phyloP scores from a whole-genome alignment of 2,113 vertebrate species.

The Psephotus haematonotus region DNA sequence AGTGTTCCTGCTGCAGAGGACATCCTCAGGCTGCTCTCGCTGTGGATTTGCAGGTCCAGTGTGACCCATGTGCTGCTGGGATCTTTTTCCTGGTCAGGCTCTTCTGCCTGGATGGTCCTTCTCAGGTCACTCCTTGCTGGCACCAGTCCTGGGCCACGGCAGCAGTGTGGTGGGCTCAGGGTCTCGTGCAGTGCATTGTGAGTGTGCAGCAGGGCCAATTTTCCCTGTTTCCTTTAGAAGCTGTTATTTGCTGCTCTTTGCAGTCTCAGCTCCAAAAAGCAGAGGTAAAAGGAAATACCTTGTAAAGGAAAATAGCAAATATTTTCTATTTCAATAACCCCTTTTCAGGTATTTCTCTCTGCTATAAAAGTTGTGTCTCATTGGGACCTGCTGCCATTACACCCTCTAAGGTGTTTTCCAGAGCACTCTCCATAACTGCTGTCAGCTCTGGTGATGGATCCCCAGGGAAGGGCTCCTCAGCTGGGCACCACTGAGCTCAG shows the following conservation, averaged over 20 bases:
- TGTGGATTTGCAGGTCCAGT: neutral
- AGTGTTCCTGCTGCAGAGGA: neutral
- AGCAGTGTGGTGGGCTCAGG: rapidly evolving
- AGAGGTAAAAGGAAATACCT: neutral
- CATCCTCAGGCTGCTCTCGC: rapidly evolving
- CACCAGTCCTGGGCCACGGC: neutral
- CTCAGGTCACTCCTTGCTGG: neutral
- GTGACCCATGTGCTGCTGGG: neutral
- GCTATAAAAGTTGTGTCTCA: neutral
- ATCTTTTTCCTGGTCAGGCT: neutral
- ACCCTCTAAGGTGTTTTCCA: neutral
- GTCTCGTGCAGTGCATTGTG: rapidly evolving
- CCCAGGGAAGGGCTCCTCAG: neutral
- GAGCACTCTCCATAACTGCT: neutral
- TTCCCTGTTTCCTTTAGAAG: neutral
- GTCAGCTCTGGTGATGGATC: neutral
- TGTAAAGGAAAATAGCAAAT: neutral
- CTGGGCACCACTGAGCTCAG: rapidly evolving
- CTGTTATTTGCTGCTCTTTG: neutral
- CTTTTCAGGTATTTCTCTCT: neutral
- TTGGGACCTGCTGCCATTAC: neutral
- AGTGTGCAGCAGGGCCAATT: neutral
- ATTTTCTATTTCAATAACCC: neutral
- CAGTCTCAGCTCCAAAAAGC: neutral
- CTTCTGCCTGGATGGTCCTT: neutral